Percentiles rank a stretch among this genome's conserved stretches.
phyloP scores from a whole-genome alignment of 2,888 invertebrate genomes.

The Hypomecis punctinalis region DNA sequence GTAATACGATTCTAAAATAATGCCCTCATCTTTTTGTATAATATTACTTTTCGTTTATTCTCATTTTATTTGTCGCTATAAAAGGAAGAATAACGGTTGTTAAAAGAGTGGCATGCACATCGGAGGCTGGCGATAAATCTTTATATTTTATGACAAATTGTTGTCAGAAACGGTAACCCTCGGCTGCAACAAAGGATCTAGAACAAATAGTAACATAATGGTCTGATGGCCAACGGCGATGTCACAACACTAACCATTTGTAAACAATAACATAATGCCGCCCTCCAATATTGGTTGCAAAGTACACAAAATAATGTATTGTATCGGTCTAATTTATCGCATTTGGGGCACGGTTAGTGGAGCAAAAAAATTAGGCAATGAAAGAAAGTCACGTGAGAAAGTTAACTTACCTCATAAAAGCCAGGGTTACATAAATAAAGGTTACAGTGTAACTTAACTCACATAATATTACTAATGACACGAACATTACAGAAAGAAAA shows the following conservation, averaged over 20 bases:
- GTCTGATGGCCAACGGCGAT: constrained; percentile 73
- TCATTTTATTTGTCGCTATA: constrained; percentile 80
- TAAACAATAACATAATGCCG: constrained; percentile 74
- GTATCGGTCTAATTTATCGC: constrained; percentile 70
- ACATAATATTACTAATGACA: too few species aligned
- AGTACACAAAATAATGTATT: constrained; percentile 73
- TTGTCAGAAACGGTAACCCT: constrained; percentile 73
- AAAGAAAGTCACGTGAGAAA: constrained; percentile 33
- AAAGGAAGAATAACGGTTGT: constrained; percentile 80
- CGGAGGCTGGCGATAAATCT: constrained; percentile 76
- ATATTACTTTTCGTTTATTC: constrained; percentile 76
- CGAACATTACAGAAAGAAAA: too few species aligned
- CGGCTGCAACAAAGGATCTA: constrained; percentile 70
- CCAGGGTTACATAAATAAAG: too few species aligned
- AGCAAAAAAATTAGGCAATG: constrained; percentile 42
- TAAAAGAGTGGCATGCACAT: constrained; percentile 73
- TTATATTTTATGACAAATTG: constrained; percentile 85
- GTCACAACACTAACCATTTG: constrained; percentile 68
- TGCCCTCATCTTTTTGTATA: constrained; percentile 70
- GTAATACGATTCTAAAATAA: constrained; percentile 67
- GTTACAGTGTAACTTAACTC: too few species aligned
- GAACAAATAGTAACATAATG: constrained; percentile 81
- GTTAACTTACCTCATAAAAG: neutral
- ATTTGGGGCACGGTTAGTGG: constrained; percentile 49
- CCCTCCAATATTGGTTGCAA: constrained; percentile 68